Evolutionary conservation across 1,140 invertebrate species (phyloP).

Genomic region (Lordiphosa collinella): DNA sequence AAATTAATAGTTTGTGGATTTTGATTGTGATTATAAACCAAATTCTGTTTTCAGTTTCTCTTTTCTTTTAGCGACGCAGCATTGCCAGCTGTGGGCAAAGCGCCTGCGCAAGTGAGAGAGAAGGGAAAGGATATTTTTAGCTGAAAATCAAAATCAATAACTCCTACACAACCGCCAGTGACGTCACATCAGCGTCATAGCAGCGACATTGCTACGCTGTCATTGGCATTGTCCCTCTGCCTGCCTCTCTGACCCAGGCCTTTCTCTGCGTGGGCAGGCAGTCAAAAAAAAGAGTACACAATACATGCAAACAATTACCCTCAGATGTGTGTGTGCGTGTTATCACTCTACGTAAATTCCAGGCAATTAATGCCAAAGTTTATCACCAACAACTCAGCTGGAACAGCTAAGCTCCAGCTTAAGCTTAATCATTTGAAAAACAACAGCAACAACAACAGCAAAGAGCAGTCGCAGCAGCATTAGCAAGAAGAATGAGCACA

Average conservation of each 20-base stretch:
- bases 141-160: slow-evolving; percentile 34
- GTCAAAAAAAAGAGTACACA: no score
- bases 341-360: no score
- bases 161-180: not conserved
- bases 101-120: slow-evolving; percentile 36
- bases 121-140: slow-evolving; percentile 36
- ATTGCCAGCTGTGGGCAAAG: slow-evolving; percentile 40
- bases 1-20: slow-evolving; percentile 24
- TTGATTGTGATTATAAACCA: slow-evolving; percentile 11
- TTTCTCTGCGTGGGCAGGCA: slow-evolving; percentile 1
- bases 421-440: no score
- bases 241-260: not conserved
- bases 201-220: not conserved
- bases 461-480: no score
- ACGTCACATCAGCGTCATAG: slow-evolving; percentile 24
- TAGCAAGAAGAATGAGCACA: no score
- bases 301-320: no score
- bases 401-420: no score
- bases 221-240: not conserved
- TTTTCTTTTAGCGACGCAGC: slow-evolving; percentile 14
- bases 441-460: no score
- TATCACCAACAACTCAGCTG: no score
- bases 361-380: no score
- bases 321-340: no score
- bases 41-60: not conserved